Percentiles rank a stretch among this genome's conserved stretches.
These are phyloP conservation scores for Clistopyga incitator DNA, from an alignment of 2,888 invertebrate genomes.

Conservation along the genomic window DNA sequence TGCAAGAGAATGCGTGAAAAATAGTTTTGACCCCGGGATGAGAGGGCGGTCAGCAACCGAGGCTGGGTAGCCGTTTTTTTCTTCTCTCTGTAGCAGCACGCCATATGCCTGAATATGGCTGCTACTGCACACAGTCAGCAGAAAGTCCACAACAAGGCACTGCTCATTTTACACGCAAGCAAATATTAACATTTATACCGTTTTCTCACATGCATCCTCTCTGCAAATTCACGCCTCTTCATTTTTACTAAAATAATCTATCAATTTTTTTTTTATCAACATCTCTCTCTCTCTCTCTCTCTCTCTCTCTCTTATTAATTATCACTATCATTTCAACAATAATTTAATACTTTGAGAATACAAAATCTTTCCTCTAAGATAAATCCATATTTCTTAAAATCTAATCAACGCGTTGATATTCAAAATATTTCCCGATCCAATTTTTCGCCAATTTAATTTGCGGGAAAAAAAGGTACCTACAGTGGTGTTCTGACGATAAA, in stretches of 20 bases:
- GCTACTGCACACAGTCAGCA: not conserved
- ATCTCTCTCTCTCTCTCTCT: no score
- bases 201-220: not conserved
- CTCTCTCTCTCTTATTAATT: no score
- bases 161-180: not conserved
- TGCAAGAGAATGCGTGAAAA: constrained; percentile 42
- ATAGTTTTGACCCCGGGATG: constrained; percentile 50
- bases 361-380: no score
- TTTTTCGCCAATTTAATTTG: not conserved
- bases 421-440: no score
- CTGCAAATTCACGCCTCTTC: no score
- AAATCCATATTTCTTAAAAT: no score
- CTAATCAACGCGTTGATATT: no score
- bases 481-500: not conserved
- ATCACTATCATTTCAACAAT: no score
- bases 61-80: not conserved
- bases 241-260: no score
- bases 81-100: not conserved
- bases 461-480: not conserved
- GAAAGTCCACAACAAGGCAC: not conserved
- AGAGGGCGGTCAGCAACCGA: constrained; percentile 35
- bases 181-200: not conserved
- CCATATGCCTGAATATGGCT: constrained; percentile 6
- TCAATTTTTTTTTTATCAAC: no score
- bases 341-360: no score